phyloP scores from a whole-genome alignment of 2,888 invertebrate species.

The Morpho deidamia region DNA sequence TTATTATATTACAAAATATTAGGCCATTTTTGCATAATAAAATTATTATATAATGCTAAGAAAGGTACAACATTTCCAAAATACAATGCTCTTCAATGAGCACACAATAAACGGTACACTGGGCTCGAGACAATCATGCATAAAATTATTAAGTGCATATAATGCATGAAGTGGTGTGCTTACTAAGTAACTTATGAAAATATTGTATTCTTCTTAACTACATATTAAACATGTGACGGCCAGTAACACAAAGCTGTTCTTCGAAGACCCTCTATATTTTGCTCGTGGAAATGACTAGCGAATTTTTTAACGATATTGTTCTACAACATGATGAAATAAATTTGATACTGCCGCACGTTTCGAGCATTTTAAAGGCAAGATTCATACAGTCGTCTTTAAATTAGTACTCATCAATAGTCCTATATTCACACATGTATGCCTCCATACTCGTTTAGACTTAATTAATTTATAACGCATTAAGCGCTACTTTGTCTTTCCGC shows the following conservation, averaged over 20 bases:
- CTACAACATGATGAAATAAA: background rate
- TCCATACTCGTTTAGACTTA: background rate
- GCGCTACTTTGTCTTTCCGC: slow-evolving; percentile 2
- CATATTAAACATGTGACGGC: no score
- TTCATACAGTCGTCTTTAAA: background rate
- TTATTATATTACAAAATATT: slow-evolving; percentile 12
- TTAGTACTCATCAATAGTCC: slow-evolving; percentile 3
- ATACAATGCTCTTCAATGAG: background rate
- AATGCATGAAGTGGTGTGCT: no score
- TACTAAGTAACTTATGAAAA: background rate
- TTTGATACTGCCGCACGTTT: background rate
- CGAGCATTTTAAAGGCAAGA: slow-evolving; percentile 15
- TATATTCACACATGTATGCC: background rate
- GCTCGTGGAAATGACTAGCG: slow-evolving; percentile 23
- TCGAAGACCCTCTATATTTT: background rate
- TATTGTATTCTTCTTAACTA: background rate
- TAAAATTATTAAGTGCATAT: background rate
- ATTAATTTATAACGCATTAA: background rate
- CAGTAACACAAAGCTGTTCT: no score
- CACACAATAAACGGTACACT: no score
- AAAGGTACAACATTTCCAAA: background rate
- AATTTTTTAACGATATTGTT: background rate
- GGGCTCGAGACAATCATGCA: no score
- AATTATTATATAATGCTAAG: background rate
- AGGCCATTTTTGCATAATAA: slow-evolving; percentile 11